Percentiles rank a stretch among this genome's conserved stretches.
phyloP scores from a whole-genome alignment of 2,113 vertebrate genomes.

The Fukomys damarensis region DNA sequence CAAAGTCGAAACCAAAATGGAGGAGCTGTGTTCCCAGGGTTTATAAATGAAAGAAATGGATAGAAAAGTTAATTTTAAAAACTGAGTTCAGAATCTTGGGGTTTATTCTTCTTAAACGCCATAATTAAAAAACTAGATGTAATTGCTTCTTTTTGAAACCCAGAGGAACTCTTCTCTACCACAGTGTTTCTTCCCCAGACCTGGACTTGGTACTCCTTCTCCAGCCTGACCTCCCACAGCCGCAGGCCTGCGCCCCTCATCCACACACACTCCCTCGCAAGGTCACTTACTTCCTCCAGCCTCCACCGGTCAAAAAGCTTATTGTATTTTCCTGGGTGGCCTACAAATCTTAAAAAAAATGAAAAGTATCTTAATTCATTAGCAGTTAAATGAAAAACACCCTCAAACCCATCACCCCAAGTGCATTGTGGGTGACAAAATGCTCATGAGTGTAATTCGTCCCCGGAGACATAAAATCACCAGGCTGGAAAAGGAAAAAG shows the following conservation, averaged over 20 bases:
- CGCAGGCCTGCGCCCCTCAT: background rate
- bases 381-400: conserved; percentile 60
- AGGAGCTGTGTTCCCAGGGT: background rate
- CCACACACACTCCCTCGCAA: background rate
- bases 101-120: background rate
- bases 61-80: background rate
- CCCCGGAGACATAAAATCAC: conserved; percentile 51
- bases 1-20: background rate
- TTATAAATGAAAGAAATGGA: background rate
- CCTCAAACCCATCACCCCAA: background rate
- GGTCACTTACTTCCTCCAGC: conserved; percentile 95
- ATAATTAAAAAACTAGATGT: background rate
- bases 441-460: conserved; percentile 39
- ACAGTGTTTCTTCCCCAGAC: background rate
- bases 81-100: background rate
- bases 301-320: conserved; percentile 99
- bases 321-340: conserved; percentile 98
- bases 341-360: conserved; percentile 93
- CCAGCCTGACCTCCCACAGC: background rate
- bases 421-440: conserved; percentile 31
- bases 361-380: conserved; percentile 77
- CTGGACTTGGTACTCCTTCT: background rate
- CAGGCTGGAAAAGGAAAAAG: conserved; percentile 5
- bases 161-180: background rate
- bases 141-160: background rate